Evolutionary conservation across 2,797 vertebrate species (phyloP).

Genomic region (Alcedo quadribrachys): DNA sequence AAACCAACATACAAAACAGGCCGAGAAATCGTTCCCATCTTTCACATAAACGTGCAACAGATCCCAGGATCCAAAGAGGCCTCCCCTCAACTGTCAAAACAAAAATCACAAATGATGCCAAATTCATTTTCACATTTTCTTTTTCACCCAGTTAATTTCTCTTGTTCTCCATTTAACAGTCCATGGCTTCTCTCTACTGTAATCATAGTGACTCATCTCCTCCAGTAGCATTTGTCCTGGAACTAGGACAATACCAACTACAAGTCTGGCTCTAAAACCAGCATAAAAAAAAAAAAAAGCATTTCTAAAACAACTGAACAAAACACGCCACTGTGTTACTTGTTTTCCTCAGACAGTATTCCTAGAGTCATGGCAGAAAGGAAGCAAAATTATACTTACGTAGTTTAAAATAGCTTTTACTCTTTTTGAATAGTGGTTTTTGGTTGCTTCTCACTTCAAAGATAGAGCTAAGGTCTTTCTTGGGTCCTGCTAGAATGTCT

Average conservation of each 20-base stretch:
- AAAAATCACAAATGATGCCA: not conserved
- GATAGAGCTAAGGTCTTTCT: slow-evolving; percentile 59
- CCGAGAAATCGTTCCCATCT: not conserved
- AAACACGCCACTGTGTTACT: not conserved
- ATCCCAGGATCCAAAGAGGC: not conserved
- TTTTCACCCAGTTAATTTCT: not conserved
- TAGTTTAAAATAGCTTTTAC: slow-evolving; percentile 69
- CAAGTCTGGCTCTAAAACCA: not conserved
- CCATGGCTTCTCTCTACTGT: not conserved
- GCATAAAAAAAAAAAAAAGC: not conserved
- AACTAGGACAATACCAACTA: not conserved
- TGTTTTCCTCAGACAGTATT: not conserved
- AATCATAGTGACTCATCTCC: not conserved
- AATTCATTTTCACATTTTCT: not conserved
- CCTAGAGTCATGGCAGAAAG: not conserved
- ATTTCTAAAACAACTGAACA: not conserved
- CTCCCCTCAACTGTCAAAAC: not conserved
- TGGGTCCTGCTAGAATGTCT: slow-evolving; percentile 52
- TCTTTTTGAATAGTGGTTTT: slow-evolving; percentile 63
- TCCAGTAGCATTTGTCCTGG: not conserved
- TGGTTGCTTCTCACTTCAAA: slow-evolving; percentile 68
- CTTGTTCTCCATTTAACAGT: not conserved
- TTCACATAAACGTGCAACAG: not conserved
- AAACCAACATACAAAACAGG: accelerated
- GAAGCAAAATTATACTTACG: slow-evolving; percentile 67